phyloP scores from a whole-genome alignment of 1,140 invertebrate genomes.

The Gonioctena quinquepunctata region DNA sequence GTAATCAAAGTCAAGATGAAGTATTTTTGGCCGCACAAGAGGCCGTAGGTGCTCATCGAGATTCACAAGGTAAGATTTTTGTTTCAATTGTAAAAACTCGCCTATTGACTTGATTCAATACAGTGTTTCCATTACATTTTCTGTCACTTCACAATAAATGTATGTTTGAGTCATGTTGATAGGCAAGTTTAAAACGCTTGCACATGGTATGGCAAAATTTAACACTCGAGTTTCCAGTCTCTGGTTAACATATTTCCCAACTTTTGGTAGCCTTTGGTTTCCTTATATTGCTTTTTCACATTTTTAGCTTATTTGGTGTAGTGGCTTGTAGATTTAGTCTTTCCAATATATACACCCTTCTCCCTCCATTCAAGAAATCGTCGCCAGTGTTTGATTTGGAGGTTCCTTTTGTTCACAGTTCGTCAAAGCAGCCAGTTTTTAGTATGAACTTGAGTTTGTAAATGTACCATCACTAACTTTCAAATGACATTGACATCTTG shows the following conservation, averaged over 20 bases:
- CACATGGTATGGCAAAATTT: slow-evolving; percentile 48
- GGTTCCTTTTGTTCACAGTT: neutral
- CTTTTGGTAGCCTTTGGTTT: slow-evolving; percentile 31
- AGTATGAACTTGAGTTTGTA: too few relatives aligned
- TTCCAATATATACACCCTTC: slow-evolving; percentile 33
- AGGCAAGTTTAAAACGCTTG: slow-evolving; percentile 38
- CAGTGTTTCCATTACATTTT: neutral
- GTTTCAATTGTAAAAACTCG: slow-evolving; percentile 48
- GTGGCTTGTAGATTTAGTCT: slow-evolving; percentile 26
- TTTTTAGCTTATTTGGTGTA: slow-evolving; percentile 32
- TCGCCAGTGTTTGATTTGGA: neutral
- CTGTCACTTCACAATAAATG: too few relatives aligned
- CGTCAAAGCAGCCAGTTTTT: too few relatives aligned
- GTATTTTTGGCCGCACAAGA: slow-evolving; percentile 73
- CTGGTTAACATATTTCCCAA: slow-evolving; percentile 46
- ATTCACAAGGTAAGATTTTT: slow-evolving; percentile 75
- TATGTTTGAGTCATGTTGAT: neutral
- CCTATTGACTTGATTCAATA: slow-evolving; percentile 35
- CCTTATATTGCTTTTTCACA: slow-evolving; percentile 15
- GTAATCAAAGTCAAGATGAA: slow-evolving; percentile 71
- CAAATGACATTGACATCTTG: too few relatives aligned
- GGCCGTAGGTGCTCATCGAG: slow-evolving; percentile 70
- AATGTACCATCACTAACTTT: too few relatives aligned
- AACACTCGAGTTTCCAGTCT: slow-evolving; percentile 49
- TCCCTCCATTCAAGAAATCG: slow-evolving; percentile 34